Percentiles rank a stretch among this genome's conserved stretches.
Conservation (phyloP, 2,797 vertebrate species). For the Glossophaga mutica region DNA sequence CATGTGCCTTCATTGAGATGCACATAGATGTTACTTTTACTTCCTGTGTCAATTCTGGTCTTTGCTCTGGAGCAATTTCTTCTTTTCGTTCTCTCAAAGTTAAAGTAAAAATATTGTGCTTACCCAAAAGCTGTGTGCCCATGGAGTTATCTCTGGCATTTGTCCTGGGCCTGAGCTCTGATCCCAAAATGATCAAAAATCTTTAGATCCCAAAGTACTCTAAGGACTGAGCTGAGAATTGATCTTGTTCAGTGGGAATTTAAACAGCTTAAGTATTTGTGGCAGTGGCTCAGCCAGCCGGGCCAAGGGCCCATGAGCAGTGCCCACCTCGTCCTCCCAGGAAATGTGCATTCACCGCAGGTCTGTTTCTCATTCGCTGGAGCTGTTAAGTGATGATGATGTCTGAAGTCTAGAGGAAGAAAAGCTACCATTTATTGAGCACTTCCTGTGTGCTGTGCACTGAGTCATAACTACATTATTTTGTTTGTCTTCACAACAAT, state of each 20-base stretch:
- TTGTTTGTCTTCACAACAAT: not conserved
- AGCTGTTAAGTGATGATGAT: not conserved
- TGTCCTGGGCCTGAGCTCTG: not conserved
- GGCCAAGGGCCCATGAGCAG: not conserved
- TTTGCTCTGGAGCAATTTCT: not conserved
- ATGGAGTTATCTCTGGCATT: not conserved
- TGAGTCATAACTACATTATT: not conserved
- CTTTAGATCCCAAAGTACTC: not conserved
- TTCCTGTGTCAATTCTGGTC: not conserved
- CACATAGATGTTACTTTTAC: not conserved
- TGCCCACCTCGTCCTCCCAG: not conserved
- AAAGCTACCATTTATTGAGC: not conserved
- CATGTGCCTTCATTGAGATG: not conserved
- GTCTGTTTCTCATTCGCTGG: not conserved
- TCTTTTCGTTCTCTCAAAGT: not conserved
- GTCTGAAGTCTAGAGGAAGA: not conserved
- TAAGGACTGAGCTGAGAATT: not conserved
- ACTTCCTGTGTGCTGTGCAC: not conserved
- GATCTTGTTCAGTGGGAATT: not conserved
- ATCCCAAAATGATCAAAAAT: not conserved
- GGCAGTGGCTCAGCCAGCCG: no score
- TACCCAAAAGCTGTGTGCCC: not conserved
- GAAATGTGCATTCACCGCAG: not conserved
- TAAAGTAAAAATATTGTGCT: not conserved
- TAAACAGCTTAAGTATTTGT: not conserved